Evolutionary conservation across 2,113 vertebrate genomes (phyloP).

Genomic region (Rhinogobius similis): DNA sequence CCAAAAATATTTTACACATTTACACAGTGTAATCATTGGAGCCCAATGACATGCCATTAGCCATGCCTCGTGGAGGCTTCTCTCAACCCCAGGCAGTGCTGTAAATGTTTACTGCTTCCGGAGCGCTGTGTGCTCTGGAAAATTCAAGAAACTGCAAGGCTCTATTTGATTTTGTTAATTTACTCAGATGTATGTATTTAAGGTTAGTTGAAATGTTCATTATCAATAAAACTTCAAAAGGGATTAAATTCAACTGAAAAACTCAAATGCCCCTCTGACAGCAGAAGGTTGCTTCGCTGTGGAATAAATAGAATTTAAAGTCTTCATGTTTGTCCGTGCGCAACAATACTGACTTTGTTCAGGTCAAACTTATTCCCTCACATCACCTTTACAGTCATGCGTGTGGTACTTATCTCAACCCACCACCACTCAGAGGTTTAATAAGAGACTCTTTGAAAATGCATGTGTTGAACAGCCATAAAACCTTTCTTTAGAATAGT

Average conservation of each 20-base stretch:
- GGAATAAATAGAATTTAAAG: too few relatives aligned
- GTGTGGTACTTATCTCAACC: slow-evolving; percentile 13
- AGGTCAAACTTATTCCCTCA: not conserved
- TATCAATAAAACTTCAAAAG: too few relatives aligned
- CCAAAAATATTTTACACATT: slow-evolving; percentile 50
- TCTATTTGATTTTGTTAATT: not conserved
- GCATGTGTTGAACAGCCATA: slow-evolving; percentile 17
- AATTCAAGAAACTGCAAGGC: too few relatives aligned
- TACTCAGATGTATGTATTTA: not conserved
- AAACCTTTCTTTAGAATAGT: slow-evolving; percentile 23
- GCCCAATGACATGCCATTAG: not conserved
- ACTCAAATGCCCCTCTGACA: too few relatives aligned
- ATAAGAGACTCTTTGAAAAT: slow-evolving; percentile 5
- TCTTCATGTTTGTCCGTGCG: too few relatives aligned
- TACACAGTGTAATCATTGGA: slow-evolving; percentile 43
- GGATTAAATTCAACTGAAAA: too few relatives aligned
- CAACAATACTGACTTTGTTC: not conserved
- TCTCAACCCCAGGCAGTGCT: not conserved
- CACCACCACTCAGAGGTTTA: not conserved
- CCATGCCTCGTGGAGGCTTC: not conserved
- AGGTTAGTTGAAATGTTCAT: too few relatives aligned
- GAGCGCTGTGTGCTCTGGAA: not conserved
- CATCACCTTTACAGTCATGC: slow-evolving; percentile 2
- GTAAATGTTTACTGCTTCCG: slow-evolving; percentile 1
- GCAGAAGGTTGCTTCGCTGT: too few relatives aligned